Conservation (phyloP, 2,113 vertebrate genomes). For the Dipodomys spectabilis region DNA sequence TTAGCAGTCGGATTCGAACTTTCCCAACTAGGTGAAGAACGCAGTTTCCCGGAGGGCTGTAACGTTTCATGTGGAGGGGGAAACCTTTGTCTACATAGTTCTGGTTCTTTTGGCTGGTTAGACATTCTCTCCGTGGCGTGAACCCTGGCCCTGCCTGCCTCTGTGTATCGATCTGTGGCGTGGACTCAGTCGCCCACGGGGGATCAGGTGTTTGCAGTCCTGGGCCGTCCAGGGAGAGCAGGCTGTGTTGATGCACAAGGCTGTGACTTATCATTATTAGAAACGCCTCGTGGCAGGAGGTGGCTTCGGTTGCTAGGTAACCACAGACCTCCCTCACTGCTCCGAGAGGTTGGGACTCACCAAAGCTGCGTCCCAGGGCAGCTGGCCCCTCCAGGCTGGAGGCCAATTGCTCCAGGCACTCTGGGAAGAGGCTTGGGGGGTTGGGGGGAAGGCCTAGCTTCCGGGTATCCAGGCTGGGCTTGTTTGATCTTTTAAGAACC, state of each 20-base stretch:
- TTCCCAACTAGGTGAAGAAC: too few species aligned
- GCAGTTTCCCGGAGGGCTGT: too few species aligned
- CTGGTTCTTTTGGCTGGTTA: not conserved
- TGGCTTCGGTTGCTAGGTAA: conserved; percentile 75
- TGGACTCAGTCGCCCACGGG: not conserved
- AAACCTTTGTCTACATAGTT: too few species aligned
- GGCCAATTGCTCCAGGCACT: not conserved
- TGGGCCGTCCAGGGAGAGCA: not conserved
- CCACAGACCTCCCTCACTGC: conserved; percentile 51
- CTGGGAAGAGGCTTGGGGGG: not conserved
- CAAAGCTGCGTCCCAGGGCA: not conserved
- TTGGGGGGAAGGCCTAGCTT: not conserved
- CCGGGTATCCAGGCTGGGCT: not conserved
- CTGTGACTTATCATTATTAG: conserved; percentile 63
- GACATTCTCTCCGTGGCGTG: not conserved
- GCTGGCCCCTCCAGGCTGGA: not conserved
- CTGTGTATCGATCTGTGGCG: conserved; percentile 43
- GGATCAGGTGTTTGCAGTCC: not conserved
- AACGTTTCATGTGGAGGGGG: too few species aligned
- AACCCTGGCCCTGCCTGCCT: not conserved
- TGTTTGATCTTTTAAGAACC: not conserved
- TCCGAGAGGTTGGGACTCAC: conserved; percentile 7
- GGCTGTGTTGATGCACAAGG: conserved; percentile 57
- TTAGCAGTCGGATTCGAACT: too few species aligned
- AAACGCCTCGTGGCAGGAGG: conserved; percentile 27